Percentiles rank a stretch among this genome's conserved stretches.
These are phyloP conservation scores for Agelastica alni DNA, from an alignment of 2,888 invertebrate species.

Conservation along the genomic window DNA sequence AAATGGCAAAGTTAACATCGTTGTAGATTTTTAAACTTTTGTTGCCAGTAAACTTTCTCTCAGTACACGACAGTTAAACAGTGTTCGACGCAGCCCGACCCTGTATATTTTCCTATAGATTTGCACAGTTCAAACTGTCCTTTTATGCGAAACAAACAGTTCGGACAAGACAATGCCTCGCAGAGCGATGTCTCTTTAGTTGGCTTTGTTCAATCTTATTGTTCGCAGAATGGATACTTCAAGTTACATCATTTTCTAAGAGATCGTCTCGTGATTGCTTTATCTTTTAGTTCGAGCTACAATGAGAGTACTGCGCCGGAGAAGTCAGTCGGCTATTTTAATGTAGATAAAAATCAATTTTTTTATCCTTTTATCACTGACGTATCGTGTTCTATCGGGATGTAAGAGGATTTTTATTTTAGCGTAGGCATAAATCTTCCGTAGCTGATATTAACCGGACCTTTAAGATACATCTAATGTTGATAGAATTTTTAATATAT, in stretches of 20 bases:
- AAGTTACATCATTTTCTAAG: conserved; percentile 58
- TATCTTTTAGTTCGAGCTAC: conserved; percentile 50
- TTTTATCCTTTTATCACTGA: conserved; percentile 21
- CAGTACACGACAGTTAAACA: too few relatives aligned
- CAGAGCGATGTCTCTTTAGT: conserved; percentile 57
- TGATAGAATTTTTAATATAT: too few relatives aligned
- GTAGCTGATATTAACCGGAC: too few relatives aligned
- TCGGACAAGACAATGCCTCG: conserved; percentile 51
- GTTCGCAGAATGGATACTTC: conserved; percentile 57
- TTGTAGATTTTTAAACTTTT: too few relatives aligned
- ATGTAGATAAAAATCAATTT: conserved; percentile 24
- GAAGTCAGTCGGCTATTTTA: conserved; percentile 17
- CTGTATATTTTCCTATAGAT: conserved; percentile 49
- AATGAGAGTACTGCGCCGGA: conserved; percentile 41
- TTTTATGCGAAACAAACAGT: conserved; percentile 55
- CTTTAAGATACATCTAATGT: too few relatives aligned
- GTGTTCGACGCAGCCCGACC: neutral
- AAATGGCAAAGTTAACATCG: too few relatives aligned
- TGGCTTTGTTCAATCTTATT: conserved; percentile 53
- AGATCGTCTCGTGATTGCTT: conserved; percentile 57
- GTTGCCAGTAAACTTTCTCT: too few relatives aligned
- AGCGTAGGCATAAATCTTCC: too few relatives aligned
- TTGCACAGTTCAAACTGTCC: conserved; percentile 55
- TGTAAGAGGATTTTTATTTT: neutral
- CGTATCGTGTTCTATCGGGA: conserved; percentile 23